These are phyloP conservation scores for Sinocyclocheilus maitianheensis DNA, from an alignment of 2,113 vertebrate genomes.

Conservation along the genomic window DNA sequence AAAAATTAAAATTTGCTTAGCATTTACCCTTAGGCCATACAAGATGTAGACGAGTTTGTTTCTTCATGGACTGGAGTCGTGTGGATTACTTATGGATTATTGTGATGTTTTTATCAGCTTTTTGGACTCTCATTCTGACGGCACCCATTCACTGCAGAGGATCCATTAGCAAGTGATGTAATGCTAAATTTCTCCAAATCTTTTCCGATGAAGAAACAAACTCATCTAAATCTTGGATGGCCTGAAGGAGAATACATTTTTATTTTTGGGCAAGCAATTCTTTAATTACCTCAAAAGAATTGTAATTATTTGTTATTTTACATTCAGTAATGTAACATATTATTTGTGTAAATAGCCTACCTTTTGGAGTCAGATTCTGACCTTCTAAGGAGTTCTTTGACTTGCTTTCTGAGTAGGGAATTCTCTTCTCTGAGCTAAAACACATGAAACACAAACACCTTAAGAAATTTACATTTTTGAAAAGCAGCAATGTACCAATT, in stretches of 20 bases:
- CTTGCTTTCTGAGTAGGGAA: slow-evolving; percentile 75
- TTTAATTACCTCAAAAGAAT: not conserved
- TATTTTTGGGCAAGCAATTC: not conserved
- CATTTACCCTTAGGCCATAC: not conserved
- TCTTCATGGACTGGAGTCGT: not conserved
- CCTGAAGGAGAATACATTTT: not conserved
- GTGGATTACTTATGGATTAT: not conserved
- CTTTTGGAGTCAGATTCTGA: slow-evolving; percentile 77
- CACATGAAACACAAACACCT: slow-evolving; percentile 61
- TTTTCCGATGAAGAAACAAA: not conserved
- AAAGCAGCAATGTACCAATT: not conserved
- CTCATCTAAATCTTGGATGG: not conserved
- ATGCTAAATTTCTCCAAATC: not conserved
- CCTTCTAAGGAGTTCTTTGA: slow-evolving; percentile 77
- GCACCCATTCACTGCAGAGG: not conserved
- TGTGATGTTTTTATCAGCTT: not conserved
- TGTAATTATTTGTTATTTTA: too few relatives aligned
- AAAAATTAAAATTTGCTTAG: not conserved
- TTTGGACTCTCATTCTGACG: not conserved
- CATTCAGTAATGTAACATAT: not conserved
- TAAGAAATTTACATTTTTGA: not conserved
- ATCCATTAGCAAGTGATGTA: not conserved
- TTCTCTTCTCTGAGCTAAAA: slow-evolving; percentile 88
- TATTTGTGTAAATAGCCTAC: slow-evolving; percentile 66
- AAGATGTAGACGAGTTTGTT: not conserved